Evolutionary conservation across 2,888 invertebrate species (phyloP).

Genomic region (Dynastes maya): DNA sequence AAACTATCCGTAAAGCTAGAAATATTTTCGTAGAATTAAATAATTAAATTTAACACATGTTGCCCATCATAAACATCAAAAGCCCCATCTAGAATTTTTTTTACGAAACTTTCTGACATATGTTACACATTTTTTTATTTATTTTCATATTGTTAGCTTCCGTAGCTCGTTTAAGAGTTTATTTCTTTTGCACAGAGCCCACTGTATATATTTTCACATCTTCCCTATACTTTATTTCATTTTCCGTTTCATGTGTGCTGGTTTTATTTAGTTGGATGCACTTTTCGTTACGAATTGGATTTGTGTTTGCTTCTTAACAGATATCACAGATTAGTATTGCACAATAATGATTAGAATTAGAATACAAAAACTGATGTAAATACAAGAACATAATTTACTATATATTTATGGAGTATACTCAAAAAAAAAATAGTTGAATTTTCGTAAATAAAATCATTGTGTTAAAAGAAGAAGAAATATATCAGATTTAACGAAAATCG

Average conservation of each 20-base stretch:
- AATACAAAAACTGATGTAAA: conserved; percentile 25
- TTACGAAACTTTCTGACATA: no score
- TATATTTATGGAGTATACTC: neutral
- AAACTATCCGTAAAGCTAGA: no score
- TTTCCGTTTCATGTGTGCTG: conserved; percentile 4
- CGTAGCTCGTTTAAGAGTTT: conserved; percentile 41
- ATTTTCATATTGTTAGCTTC: conserved; percentile 15
- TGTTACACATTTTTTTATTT: no score
- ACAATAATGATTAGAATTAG: conserved; percentile 54
- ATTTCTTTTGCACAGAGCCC: conserved; percentile 19
- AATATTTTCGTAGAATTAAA: no score
- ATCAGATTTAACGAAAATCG: no score
- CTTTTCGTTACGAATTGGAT: conserved; percentile 39
- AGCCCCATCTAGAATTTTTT: no score
- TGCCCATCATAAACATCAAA: no score
- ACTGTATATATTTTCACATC: conserved; percentile 12
- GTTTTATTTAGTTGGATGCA: conserved; percentile 19
- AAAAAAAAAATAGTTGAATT: no score
- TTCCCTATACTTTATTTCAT: conserved; percentile 27
- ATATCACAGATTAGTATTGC: conserved; percentile 66
- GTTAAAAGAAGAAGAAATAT: no score
- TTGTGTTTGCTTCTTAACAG: conserved; percentile 47
- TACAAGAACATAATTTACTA: neutral
- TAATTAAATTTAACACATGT: no score
- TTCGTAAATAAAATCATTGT: no score